phyloP scores from a whole-genome alignment of 2,797 vertebrate species.

The Cyprinella venusta region DNA sequence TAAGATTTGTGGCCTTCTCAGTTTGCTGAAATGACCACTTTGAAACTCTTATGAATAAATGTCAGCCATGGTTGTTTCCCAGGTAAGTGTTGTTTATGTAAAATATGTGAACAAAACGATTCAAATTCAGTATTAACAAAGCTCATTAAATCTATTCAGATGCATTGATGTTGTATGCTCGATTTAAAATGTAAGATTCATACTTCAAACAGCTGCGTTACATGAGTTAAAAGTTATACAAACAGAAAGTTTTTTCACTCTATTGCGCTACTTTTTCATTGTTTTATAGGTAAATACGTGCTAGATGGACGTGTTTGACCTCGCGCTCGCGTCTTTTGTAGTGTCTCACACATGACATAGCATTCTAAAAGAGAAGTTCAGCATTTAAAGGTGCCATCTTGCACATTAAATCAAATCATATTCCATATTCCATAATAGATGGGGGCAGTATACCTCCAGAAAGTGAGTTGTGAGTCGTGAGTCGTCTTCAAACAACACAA shows the following conservation, averaged over 20 bases:
- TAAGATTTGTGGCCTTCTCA: conserved; percentile 61
- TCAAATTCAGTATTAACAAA: not conserved
- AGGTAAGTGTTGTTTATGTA: conserved; percentile 27
- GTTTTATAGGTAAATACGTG: not conserved
- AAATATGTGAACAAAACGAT: conserved; percentile 29
- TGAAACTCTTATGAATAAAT: conserved; percentile 45
- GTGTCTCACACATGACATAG: no score
- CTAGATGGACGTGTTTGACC: not conserved
- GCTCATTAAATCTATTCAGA: not conserved
- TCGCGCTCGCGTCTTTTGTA: not conserved
- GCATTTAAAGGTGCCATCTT: no score
- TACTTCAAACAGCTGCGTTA: no score
- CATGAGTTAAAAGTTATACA: not conserved
- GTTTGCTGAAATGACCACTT: conserved; percentile 45
- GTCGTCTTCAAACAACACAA: no score
- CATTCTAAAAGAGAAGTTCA: no score
- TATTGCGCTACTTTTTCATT: no score
- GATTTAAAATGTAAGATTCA: no score
- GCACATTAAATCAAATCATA: no score
- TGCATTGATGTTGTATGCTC: not conserved
- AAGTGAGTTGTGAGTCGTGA: no score
- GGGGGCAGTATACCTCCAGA: no score
- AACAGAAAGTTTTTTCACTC: no score
- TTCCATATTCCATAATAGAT: no score
- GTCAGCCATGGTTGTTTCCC: conserved; percentile 29